Percentiles rank a stretch among this genome's conserved stretches.
These are phyloP conservation scores for Agrilus planipennis DNA, from an alignment of 1,140 invertebrate genomes.

Conservation along the genomic window DNA sequence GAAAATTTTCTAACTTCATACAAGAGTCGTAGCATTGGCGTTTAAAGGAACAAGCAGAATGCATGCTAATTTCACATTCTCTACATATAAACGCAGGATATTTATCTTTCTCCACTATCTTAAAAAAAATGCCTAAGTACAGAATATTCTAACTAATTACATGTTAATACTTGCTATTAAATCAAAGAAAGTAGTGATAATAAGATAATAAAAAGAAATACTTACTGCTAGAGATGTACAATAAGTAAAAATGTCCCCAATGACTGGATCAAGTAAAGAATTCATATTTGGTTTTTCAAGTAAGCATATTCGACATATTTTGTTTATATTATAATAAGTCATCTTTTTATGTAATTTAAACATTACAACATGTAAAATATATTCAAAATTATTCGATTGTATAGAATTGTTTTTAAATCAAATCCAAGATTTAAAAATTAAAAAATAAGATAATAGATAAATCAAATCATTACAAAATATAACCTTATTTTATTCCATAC, in stretches of 20 bases:
- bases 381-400: too few relatives aligned
- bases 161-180: too few relatives aligned
- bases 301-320: constrained; percentile 20
- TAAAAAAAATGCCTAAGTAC: constrained; percentile 3
- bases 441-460: too few relatives aligned
- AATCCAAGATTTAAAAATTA: too few relatives aligned
- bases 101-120: constrained; percentile 14
- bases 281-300: constrained; percentile 13
- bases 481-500: too few relatives aligned
- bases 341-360: too few relatives aligned
- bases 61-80: constrained; percentile 14
- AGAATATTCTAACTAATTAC: too few relatives aligned
- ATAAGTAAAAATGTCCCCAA: constrained; percentile 14
- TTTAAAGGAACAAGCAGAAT: constrained; percentile 17
- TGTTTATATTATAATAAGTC: constrained; percentile 13
- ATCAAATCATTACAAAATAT: too few relatives aligned
- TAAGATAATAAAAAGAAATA: constrained; percentile 3
- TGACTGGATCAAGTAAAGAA: constrained; percentile 11
- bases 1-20: background rate
- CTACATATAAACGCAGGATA: constrained; percentile 15
- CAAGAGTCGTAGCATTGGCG: constrained; percentile 16
- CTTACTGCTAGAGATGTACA: constrained; percentile 17
- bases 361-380: too few relatives aligned
- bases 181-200: background rate
- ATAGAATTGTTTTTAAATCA: too few relatives aligned